Evolutionary conservation across 2,888 invertebrate species (phyloP).

Genomic region (Priocnemis perturbator): DNA sequence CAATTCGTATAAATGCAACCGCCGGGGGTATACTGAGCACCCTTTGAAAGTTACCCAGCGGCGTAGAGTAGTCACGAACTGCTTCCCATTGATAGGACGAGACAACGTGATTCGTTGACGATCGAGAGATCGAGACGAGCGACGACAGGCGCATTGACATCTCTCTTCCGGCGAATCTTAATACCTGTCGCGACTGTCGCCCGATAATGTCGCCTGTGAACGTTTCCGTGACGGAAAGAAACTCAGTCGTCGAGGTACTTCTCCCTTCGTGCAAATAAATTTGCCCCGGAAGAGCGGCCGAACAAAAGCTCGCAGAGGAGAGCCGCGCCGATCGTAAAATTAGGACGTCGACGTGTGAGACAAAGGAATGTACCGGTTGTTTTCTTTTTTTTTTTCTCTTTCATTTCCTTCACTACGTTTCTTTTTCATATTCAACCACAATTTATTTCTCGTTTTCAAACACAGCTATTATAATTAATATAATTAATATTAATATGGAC

Average conservation of each 20-base stretch:
- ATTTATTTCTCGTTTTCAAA: conserved; percentile 76
- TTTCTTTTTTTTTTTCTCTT: conserved; percentile 4
- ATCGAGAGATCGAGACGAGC: too few relatives aligned
- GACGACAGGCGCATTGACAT: too few relatives aligned
- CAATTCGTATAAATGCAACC: conserved; percentile 73
- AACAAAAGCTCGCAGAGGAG: too few relatives aligned
- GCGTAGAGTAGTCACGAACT: conserved; percentile 45
- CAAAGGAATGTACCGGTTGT: conserved; percentile 5
- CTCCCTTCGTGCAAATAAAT: too few relatives aligned
- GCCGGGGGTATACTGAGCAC: conserved; percentile 56
- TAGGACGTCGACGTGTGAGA: background rate
- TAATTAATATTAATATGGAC: conserved; percentile 75
- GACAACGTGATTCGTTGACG: conserved; percentile 41
- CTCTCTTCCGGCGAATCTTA: too few relatives aligned
- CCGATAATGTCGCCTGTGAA: too few relatives aligned
- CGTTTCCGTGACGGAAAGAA: too few relatives aligned
- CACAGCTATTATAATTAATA: conserved; percentile 76
- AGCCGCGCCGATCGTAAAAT: too few relatives aligned
- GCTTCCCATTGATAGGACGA: conserved; percentile 40
- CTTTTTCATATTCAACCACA: conserved; percentile 75
- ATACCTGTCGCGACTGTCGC: too few relatives aligned
- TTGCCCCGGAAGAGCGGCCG: too few relatives aligned
- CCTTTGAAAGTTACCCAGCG: conserved; percentile 66
- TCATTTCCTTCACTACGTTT: conserved; percentile 10
- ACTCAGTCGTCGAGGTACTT: too few relatives aligned